These are phyloP conservation scores for Patella vulgata DNA, from an alignment of 1,140 invertebrate genomes.

Conservation along the genomic window DNA sequence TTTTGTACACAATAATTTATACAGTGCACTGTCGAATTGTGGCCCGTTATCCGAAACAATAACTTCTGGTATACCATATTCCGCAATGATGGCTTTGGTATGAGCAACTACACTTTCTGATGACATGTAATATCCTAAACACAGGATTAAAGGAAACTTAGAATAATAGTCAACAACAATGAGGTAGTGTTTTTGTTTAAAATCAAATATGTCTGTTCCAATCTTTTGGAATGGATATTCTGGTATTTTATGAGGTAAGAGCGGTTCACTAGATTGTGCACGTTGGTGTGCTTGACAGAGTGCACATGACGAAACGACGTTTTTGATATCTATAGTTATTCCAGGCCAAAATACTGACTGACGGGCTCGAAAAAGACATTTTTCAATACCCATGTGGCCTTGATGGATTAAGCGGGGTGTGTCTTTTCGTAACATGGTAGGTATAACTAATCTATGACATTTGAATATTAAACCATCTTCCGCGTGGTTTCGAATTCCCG, in stretches of 20 bases:
- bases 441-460: no score
- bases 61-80: constrained; percentile 11
- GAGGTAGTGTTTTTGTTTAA: constrained; percentile 8
- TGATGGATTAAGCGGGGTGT: no score
- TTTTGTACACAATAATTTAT: neutral
- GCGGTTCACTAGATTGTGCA: constrained; percentile 1
- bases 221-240: constrained; percentile 9
- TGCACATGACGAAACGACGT: no score
- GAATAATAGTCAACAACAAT: constrained; percentile 17
- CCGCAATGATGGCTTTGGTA: constrained; percentile 10
- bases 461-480: no score
- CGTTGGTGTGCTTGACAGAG: neutral
- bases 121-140: constrained; percentile 3
- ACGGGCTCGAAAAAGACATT: no score
- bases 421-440: no score
- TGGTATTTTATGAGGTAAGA: constrained; percentile 21
- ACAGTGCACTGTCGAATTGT: constrained; percentile 3
- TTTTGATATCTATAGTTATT: no score
- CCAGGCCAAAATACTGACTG: no score
- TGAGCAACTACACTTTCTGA: neutral
- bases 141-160: constrained; percentile 1
- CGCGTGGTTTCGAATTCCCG: no score
- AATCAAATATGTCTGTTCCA: constrained; percentile 17
- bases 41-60: neutral
- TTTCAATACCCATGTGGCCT: no score